A percentile compares a stretch with the other conserved stretches of the same genome.
These are phyloP conservation scores for Isotomurus palustris DNA, from an alignment of 2,888 invertebrate genomes.

Conservation along the genomic window DNA sequence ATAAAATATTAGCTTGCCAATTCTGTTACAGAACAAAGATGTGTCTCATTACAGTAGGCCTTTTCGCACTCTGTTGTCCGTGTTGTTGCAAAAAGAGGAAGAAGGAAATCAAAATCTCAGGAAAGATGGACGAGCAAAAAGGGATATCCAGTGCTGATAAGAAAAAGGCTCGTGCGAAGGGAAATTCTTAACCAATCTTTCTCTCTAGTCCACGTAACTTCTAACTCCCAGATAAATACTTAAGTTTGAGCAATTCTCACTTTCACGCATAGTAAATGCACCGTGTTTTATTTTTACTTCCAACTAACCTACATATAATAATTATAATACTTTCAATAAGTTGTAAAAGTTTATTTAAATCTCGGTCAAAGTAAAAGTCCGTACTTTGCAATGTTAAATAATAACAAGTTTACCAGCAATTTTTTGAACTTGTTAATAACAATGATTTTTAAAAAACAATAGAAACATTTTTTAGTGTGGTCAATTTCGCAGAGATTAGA, in stretches of 20 bases:
- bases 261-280: neutral
- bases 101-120: constrained; percentile 5
- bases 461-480: neutral
- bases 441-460: neutral
- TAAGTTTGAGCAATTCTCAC: too few species aligned
- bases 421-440: neutral
- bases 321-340: neutral
- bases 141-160: too few species aligned
- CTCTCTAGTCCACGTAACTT: too few species aligned
- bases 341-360: neutral
- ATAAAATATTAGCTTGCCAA: too few species aligned
- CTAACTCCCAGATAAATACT: neutral
- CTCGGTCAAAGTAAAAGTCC: neutral
- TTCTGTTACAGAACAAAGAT: constrained; percentile 1
- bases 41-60: constrained; percentile 6
- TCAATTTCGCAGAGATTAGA: neutral
- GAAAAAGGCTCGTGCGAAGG: neutral
- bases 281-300: neutral
- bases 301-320: neutral
- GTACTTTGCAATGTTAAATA: too few species aligned
- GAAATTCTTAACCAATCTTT: neutral
- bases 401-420: too few species aligned
- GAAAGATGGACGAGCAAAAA: constrained; percentile 1
- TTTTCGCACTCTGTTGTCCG: constrained; percentile 13
- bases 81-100: constrained; percentile 19